Evolutionary conservation across 2,888 invertebrate genomes (phyloP).

Genomic region (Scelioninae gen. 1): DNA sequence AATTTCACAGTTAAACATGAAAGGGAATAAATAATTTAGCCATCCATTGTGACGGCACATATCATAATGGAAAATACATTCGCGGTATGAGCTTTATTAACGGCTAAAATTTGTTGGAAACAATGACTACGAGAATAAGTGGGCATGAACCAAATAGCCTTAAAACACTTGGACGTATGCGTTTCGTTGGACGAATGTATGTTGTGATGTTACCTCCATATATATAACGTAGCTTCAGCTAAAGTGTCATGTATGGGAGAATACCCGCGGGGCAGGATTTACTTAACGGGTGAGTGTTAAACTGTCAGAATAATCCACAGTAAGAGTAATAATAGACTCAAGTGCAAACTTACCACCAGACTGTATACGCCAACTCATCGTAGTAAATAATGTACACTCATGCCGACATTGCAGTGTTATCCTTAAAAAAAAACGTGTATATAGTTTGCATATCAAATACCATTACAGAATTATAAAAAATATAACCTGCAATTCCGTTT

Average conservation of each 20-base stretch:
- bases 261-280: conserved; percentile 77
- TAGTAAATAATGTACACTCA: conserved; percentile 76
- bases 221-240: conserved; percentile 35
- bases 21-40: conserved; percentile 13
- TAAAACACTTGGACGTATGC: conserved; percentile 44
- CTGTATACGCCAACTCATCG: conserved; percentile 58
- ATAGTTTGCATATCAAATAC: conserved; percentile 74
- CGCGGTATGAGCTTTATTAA: conserved; percentile 4
- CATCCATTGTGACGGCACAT: conserved; percentile 1
- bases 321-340: conserved; percentile 79
- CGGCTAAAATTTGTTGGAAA: conserved; percentile 60
- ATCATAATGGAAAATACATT: conserved; percentile 32
- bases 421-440: conserved; percentile 75
- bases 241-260: conserved; percentile 71
- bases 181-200: conserved; percentile 45
- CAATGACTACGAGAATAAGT: conserved; percentile 70
- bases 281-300: conserved; percentile 81
- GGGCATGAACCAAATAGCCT: conserved; percentile 52
- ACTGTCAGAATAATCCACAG: conserved; percentile 80
- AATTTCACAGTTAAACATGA: not conserved
- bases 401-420: conserved; percentile 70
- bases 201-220: conserved; percentile 35
- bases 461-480: conserved; percentile 46
- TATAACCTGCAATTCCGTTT: not conserved
- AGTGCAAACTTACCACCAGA: conserved; percentile 77